Evolutionary conservation across 2,888 invertebrate species (phyloP), one percentile per base, ranked within the genome.

Genomic region (Dynastes maya): DNA sequence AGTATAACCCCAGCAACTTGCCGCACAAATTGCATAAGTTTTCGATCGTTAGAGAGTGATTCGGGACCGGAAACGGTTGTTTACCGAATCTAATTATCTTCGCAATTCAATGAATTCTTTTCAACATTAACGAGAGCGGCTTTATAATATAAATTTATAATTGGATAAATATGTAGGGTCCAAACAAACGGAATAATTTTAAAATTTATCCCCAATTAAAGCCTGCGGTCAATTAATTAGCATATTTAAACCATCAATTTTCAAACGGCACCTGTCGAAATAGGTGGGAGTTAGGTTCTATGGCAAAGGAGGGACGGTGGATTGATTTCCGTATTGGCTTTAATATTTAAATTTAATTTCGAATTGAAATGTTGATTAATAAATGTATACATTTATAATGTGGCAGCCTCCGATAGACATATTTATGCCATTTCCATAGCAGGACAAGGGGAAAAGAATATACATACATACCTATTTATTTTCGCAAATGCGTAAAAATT

Each of bases 171-270:
- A 22, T 22, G 22, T 16, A 27, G 27, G 29, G 61, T 22, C 11
- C 61, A 11, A 22, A 29, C 67, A 45, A 68, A 45, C 32, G 22
- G 45, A 68, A 68, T 68, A 51, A 68, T 49, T 68, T 49, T 27
- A 9, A 49, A 68, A 27, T 68, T 68, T 68, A 68, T 51, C 13
- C 32, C 5, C 22, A 68, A 68, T 49, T 68, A 11, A 65, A 45
- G 67, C 9, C 67, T 13, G 29, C 16, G 22, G 3, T 49, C 27
- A 29, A 22, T 68, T 49, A 68, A 68, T 68, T 68, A 49, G 67
- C 45, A 68, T 68, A 68, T 68, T 49, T 68, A 49, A 49, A 68
- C 49, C 22, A 16, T 8, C 67, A 11, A 11, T 68, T 68, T 51
- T 49, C 9, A 61, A 22, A 29, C 8, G 61, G 32, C 58, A 58